phyloP scores from a whole-genome alignment of 2,113 vertebrate genomes.

The Choloepus hoffmanni region DNA sequence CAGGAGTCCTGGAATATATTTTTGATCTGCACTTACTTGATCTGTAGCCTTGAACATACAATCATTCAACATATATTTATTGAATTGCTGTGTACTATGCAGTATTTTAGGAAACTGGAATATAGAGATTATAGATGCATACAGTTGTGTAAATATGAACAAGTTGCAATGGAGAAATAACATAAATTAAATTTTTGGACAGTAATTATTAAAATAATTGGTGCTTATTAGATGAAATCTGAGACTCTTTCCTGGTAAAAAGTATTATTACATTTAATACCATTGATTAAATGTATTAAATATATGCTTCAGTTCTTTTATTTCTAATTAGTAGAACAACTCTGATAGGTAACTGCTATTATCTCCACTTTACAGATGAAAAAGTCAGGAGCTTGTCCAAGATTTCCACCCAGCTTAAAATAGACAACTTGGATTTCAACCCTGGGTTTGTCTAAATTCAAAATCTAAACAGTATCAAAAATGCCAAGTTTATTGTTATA shows the following conservation, averaged over 20 bases:
- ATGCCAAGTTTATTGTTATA: background rate
- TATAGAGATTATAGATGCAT: background rate
- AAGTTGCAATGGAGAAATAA: background rate
- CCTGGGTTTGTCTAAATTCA: background rate
- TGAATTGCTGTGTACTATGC: background rate
- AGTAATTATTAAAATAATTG: background rate
- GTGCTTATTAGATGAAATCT: background rate
- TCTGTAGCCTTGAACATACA: background rate
- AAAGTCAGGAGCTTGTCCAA: background rate
- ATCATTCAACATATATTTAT: constrained; percentile 23
- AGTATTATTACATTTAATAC: background rate
- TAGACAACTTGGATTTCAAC: background rate
- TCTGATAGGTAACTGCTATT: background rate
- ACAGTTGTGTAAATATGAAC: background rate
- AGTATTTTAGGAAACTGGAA: background rate
- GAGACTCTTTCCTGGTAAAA: background rate
- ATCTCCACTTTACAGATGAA: background rate
- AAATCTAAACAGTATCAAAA: background rate
- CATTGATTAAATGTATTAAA: background rate
- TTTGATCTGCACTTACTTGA: background rate
- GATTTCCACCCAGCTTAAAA: background rate
- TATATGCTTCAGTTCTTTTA: background rate
- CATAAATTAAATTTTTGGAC: background rate
- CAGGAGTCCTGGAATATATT: background rate
- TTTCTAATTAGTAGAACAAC: background rate